Evolutionary conservation across 2,113 vertebrate genomes (phyloP).

Genomic region (Ornithorhynchus anatinus): DNA sequence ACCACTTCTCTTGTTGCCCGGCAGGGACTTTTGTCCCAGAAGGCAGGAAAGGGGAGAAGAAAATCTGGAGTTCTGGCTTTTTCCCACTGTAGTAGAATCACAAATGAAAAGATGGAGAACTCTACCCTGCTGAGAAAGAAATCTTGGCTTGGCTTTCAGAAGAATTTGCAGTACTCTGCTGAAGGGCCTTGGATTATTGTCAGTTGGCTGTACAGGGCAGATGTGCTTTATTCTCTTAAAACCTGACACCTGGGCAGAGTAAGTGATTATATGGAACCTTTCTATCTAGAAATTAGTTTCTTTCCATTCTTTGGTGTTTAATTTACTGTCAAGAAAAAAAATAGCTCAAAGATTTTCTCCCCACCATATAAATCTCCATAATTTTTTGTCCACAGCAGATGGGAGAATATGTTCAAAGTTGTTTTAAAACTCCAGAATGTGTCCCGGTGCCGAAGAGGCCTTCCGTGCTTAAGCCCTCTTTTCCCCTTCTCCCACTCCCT

Average conservation of each 20-base stretch:
- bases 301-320: slow-evolving; percentile 12
- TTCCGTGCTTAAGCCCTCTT: too few relatives aligned
- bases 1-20: too few relatives aligned
- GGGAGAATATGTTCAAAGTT: slow-evolving; percentile 51
- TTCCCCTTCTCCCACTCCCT: too few relatives aligned
- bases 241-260: background rate
- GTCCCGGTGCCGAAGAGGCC: slow-evolving; percentile 31
- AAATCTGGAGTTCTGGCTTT: too few relatives aligned
- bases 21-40: too few relatives aligned
- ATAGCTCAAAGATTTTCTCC: background rate
- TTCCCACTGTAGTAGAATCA: too few relatives aligned
- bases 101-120: too few relatives aligned
- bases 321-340: background rate
- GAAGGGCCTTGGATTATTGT: slow-evolving; percentile 15
- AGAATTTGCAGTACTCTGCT: background rate
- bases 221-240: slow-evolving; percentile 1
- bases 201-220: background rate
- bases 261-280: too few relatives aligned
- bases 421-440: slow-evolving; percentile 46
- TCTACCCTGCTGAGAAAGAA: too few relatives aligned
- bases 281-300: too few relatives aligned
- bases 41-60: too few relatives aligned
- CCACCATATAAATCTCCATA: slow-evolving; percentile 28
- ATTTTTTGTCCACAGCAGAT: slow-evolving; percentile 33
- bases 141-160: too few relatives aligned